Conservation (phyloP, 2,888 invertebrate species). For the Clepsis dumicolana region DNA sequence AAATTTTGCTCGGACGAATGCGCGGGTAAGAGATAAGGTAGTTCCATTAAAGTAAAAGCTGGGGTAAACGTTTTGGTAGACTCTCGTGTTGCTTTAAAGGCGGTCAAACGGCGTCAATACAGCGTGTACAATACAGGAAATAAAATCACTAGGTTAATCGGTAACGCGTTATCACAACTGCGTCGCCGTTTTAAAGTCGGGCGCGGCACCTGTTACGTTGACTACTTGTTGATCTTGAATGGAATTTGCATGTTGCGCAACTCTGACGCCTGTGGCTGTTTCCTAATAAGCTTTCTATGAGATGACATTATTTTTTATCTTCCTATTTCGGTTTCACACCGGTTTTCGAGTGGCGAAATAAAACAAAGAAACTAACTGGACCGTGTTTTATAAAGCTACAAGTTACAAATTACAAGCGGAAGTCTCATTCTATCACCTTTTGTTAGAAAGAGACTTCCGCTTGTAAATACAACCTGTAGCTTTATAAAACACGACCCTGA, state of each 20-base stretch:
- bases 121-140: constrained; percentile 27
- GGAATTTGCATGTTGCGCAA: constrained; percentile 51
- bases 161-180: constrained; percentile 8
- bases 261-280: constrained; percentile 38
- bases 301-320: constrained; percentile 46
- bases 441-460: too few species aligned
- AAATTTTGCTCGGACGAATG: too few species aligned
- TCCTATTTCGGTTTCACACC: constrained; percentile 19
- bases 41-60: too few species aligned
- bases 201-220: constrained; percentile 45
- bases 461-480: too few species aligned
- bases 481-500: too few species aligned
- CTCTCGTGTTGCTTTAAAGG: background rate
- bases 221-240: constrained; percentile 47
- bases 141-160: constrained; percentile 39
- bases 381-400: too few species aligned
- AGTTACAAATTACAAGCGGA: too few species aligned
- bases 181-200: constrained; percentile 1
- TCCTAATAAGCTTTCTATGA: constrained; percentile 53
- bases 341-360: constrained; percentile 16
- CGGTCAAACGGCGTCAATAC: constrained; percentile 3
- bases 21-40: too few species aligned
- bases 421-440: too few species aligned
- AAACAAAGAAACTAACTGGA: too few species aligned
- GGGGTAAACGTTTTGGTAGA: background rate